Evolutionary conservation across 2,888 invertebrate genomes (phyloP), one percentile per base, ranked within the genome.

Genomic region (Drosophila borborema): DNA sequence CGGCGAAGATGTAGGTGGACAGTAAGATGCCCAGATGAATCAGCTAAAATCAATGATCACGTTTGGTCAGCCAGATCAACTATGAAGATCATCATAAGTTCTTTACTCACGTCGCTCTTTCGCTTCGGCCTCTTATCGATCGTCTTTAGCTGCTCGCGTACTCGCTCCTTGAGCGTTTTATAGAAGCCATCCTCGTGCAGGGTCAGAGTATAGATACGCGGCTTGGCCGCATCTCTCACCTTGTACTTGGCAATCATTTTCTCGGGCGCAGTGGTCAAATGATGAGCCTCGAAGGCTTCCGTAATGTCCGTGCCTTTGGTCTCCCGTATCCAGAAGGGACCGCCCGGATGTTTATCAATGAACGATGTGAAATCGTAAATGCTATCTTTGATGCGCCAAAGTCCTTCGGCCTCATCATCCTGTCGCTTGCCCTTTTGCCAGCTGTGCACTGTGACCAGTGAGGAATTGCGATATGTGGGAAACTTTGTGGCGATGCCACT

Each of bases 331-430:
- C 97, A 97, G 90, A 96, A 96, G 0, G 94, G 86, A 2, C 98
- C 97, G 41, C 98, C 98, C 0, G 99, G 99, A 94, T 99, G 99
- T 53, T 94, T 94, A 5, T 95, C 92, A 7, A 97, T 94, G 91
- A 98, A 99, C 23, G 95, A 94, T 0, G 95, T 95, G 31, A 99
- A 94, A 93, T 99, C 97, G 92, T 99, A 99, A 28, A 99, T 93
- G 51, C 94, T 94, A 92, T 97, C 94, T 79, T 96, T 94, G 23
- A 97, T 94, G 77, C 97, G 94, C 97, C 97, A 97, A 4, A 97
- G 92, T n/a, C 95, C 95, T 91, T 96, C 96, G 0, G 96, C 96
- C 4, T 95, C 95, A 79, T 97, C 97, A 77, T 96, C 95, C 82
- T 94, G 91, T 18, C 94, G 94, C 89, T 96, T 96, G 3, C 95